Conservation (phyloP, 2,797 vertebrate species). For the Gymnothorax javanicus region DNA sequence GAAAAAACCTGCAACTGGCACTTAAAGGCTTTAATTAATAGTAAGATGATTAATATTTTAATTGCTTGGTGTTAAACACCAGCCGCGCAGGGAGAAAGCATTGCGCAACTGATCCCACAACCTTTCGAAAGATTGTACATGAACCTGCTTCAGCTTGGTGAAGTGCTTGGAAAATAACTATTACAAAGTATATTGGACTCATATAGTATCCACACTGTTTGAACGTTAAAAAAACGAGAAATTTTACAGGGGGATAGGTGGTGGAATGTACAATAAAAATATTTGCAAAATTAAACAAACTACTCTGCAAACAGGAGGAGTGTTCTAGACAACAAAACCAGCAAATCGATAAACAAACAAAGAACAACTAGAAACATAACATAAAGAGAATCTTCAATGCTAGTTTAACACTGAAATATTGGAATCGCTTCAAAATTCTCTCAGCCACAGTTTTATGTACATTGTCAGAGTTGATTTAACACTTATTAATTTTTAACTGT, state of each 20-base stretch:
- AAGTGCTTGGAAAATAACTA: background rate
- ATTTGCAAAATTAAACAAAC: slow-evolving; percentile 24
- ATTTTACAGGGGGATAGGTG: too few species aligned
- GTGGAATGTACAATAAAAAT: too few species aligned
- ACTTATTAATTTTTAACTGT: too few species aligned
- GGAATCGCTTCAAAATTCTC: too few species aligned
- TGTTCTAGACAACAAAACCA: background rate
- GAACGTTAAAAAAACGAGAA: too few species aligned
- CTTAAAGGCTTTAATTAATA: slow-evolving; percentile 86
- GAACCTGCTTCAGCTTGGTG: background rate
- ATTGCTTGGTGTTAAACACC: slow-evolving; percentile 71
- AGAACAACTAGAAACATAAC: too few species aligned
- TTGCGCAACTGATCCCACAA: background rate
- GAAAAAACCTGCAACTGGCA: slow-evolving; percentile 66
- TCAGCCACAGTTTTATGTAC: too few species aligned
- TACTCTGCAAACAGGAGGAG: background rate
- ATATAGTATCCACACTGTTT: too few species aligned
- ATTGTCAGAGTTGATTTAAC: too few species aligned
- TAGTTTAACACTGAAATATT: too few species aligned
- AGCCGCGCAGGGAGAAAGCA: slow-evolving; percentile 37
- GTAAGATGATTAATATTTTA: slow-evolving; percentile 85
- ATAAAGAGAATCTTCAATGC: too few species aligned
- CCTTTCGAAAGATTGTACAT: background rate
- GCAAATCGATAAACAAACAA: background rate
- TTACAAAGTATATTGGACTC: too few species aligned